Percentiles rank a stretch among this genome's conserved stretches.
Conservation (phyloP, 1,140 invertebrate genomes). For the Drosophila mojavensis region DNA sequence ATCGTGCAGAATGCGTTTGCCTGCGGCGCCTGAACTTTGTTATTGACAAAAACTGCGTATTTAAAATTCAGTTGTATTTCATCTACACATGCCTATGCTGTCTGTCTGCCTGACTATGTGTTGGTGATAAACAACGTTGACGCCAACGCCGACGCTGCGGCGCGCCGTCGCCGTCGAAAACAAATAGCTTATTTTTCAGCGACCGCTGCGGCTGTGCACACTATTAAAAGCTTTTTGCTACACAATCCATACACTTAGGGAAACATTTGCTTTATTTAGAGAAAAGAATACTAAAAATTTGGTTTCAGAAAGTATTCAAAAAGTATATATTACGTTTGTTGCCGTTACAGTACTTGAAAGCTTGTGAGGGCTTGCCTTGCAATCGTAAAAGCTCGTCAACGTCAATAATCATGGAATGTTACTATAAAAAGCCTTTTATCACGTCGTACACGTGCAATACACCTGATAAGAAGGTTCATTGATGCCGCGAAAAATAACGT, state of each 20-base stretch:
- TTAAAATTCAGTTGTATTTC: slow-evolving; percentile 63
- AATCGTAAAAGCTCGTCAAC: slow-evolving; percentile 12
- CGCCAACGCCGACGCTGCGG: slow-evolving; percentile 23
- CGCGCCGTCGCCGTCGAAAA: slow-evolving; percentile 3
- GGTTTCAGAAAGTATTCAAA: no score
- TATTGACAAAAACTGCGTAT: slow-evolving; percentile 72
- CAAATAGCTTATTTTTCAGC: slow-evolving; percentile 46
- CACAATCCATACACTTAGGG: no score
- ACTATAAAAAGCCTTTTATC: slow-evolving; percentile 24
- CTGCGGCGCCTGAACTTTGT: slow-evolving; percentile 38
- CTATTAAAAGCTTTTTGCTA: slow-evolving; percentile 1
- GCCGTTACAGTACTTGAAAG: no score
- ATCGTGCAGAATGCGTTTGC: slow-evolving; percentile 46
- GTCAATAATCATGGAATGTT: slow-evolving; percentile 16
- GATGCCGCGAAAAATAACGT: slow-evolving; percentile 21
- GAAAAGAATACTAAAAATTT: no score
- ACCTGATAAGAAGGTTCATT: slow-evolving; percentile 42
- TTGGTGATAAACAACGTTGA: slow-evolving; percentile 66
- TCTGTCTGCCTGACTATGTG: slow-evolving; percentile 25
- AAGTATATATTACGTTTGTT: no score
- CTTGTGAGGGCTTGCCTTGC: slow-evolving; percentile 16
- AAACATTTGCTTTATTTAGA: no score
- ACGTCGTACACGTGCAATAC: slow-evolving; percentile 8
- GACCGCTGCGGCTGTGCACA: neutral
- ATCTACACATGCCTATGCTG: neutral